Evolutionary conservation across 2,797 vertebrate genomes (phyloP).

Genomic region (Lacerta agilis): DNA sequence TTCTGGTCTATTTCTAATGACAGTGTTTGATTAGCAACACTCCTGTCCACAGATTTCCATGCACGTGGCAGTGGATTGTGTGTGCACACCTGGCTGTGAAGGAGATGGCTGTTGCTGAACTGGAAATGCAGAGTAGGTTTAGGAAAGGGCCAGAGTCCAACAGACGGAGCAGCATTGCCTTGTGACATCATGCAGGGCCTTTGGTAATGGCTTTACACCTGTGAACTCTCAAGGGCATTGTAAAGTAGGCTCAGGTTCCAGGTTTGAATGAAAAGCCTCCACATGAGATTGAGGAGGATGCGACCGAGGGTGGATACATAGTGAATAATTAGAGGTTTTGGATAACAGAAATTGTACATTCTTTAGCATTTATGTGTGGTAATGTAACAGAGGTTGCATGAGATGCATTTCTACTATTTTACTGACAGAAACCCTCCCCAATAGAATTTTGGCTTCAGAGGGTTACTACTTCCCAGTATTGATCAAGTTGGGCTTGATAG

Average conservation of each 20-base stretch:
- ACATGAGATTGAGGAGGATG: not conserved
- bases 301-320: not conserved
- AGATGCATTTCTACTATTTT: slow-evolving; percentile 12
- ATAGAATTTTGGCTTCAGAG: slow-evolving; percentile 51
- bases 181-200: not conserved
- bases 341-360: not conserved
- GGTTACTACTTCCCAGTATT: slow-evolving; percentile 21
- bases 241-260: not conserved
- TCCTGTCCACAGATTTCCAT: not conserved
- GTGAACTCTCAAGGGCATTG: not conserved
- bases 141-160: not conserved
- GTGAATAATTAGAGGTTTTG: not conserved
- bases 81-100: not conserved
- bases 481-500: slow-evolving; percentile 35
- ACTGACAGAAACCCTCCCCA: not conserved
- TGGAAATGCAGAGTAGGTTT: not conserved
- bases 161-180: not conserved
- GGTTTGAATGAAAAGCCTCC: not conserved
- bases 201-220: too few relatives aligned
- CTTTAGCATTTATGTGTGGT: slow-evolving; percentile 11
- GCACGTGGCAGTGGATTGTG: not conserved
- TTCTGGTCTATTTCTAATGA: not conserved
- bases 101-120: not conserved
- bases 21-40: not conserved
- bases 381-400: not conserved